phyloP scores from a whole-genome alignment of 2,113 vertebrate species.

The Trogon melanurus region DNA sequence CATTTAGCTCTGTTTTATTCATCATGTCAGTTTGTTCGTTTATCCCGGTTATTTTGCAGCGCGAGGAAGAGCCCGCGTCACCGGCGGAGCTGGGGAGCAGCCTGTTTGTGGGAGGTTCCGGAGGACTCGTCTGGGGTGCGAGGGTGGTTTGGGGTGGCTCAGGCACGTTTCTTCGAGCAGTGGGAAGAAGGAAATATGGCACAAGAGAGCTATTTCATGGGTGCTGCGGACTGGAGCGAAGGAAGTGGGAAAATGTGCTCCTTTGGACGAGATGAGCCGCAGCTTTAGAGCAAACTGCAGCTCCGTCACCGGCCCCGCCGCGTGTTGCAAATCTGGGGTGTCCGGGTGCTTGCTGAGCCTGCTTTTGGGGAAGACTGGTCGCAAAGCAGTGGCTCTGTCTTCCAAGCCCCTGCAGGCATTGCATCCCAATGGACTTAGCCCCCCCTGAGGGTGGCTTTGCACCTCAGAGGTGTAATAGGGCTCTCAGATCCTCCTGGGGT shows the following conservation, averaged over 20 bases:
- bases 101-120: conserved; percentile 30
- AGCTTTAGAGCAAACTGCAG: neutral
- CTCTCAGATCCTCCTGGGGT: neutral
- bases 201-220: neutral
- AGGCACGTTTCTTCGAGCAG: neutral
- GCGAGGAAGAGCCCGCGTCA: neutral
- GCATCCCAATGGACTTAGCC: neutral
- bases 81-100: neutral
- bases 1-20: neutral
- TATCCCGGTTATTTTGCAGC: neutral
- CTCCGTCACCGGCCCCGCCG: fast-evolving
- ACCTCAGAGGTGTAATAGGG: neutral
- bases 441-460: neutral
- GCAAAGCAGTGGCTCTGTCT: neutral
- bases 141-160: neutral
- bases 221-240: neutral
- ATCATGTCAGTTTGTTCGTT: neutral
- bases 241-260: neutral
- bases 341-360: neutral
- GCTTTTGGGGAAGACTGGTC: neutral
- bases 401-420: fast-evolving
- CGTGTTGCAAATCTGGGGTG: neutral
- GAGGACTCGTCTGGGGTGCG: neutral
- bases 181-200: neutral
- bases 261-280: neutral